Evolutionary conservation across 37 sponge, comb jelly and placozoan genomes (phyloP).

Genomic region (Agelas oroides): DNA sequence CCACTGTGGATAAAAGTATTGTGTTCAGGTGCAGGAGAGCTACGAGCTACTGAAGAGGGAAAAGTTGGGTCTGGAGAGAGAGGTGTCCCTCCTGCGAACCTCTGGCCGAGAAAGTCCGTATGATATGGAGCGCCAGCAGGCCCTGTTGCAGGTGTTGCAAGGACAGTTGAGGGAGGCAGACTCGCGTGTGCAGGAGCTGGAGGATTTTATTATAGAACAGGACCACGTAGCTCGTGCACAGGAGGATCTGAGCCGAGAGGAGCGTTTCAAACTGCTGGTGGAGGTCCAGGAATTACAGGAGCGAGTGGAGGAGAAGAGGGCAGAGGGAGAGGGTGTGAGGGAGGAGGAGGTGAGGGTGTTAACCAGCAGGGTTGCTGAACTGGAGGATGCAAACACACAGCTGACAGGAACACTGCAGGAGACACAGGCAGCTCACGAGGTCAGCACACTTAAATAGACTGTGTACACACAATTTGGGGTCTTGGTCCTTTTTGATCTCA

Average conservation of each 20-base stretch:
- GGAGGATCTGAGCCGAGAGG: too few relatives aligned
- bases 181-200: background rate
- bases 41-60: background rate
- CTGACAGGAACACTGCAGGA: background rate
- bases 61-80: conserved; percentile 7
- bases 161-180: conserved; percentile 16
- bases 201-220: conserved; percentile 28
- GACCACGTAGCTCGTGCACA: background rate
- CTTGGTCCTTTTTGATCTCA: too few relatives aligned
- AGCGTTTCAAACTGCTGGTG: too few relatives aligned
- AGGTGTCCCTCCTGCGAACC: conserved; percentile 9
- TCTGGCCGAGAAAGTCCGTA: background rate
- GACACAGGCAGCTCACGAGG: too few relatives aligned
- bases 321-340: background rate
- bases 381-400: background rate
- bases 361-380: background rate
- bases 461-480: too few relatives aligned
- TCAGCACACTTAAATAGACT: too few relatives aligned
- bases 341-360: background rate
- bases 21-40: background rate
- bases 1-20: too few relatives aligned
- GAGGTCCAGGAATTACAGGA: too few relatives aligned
- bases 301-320: background rate
- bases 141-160: background rate
- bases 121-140: conserved; percentile 12